phyloP scores from a whole-genome alignment of 2,113 vertebrate genomes.

The Mungos mungo region DNA sequence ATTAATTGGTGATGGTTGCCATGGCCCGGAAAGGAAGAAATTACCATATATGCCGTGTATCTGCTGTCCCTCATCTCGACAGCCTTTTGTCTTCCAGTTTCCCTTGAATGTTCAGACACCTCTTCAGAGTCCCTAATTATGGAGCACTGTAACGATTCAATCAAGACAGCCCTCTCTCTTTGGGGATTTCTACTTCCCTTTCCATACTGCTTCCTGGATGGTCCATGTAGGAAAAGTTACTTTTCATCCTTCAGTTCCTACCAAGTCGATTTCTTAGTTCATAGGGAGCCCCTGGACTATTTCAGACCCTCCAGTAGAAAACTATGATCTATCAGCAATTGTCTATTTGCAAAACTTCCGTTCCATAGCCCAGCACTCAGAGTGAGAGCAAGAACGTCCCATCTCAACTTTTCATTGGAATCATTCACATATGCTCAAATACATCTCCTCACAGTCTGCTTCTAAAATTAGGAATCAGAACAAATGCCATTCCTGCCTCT shows the following conservation, averaged over 20 bases:
- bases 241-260: neutral
- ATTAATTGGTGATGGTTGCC: neutral
- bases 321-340: neutral
- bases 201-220: neutral
- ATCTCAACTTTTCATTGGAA: neutral
- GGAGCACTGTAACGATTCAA: neutral
- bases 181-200: neutral
- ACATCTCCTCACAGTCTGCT: slow-evolving; percentile 48
- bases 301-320: neutral
- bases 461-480: slow-evolving; percentile 68
- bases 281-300: neutral
- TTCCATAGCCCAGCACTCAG: neutral
- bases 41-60: neutral
- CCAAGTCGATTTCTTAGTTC: neutral
- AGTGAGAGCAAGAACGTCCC: neutral
- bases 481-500: slow-evolving; percentile 41
- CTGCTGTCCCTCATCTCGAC: neutral
- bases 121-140: neutral
- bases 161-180: neutral
- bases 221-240: neutral
- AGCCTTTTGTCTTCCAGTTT: neutral
- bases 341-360: neutral
- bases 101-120: neutral
- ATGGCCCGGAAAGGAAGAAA: neutral
- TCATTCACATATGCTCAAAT: neutral